phyloP scores from a whole-genome alignment of 2,113 vertebrate species.

The Indicator maculatus region DNA sequence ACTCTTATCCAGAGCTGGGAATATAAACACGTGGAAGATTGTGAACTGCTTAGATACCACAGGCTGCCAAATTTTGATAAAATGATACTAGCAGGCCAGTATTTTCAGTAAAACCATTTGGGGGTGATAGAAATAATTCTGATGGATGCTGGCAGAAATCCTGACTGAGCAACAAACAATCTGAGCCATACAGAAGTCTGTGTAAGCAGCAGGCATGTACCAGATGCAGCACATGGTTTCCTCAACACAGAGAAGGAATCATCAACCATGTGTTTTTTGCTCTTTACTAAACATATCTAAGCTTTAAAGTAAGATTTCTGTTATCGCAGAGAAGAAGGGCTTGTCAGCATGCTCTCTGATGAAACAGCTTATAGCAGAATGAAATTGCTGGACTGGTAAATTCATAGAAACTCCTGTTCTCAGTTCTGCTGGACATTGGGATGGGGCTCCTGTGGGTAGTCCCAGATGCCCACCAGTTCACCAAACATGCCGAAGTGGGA shows the following conservation, averaged over 20 bases:
- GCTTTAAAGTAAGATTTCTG: background rate
- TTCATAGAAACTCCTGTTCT: background rate
- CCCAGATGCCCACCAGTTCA: background rate
- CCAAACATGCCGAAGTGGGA: background rate
- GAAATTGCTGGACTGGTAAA: background rate
- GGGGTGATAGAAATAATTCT: background rate
- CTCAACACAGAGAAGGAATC: background rate
- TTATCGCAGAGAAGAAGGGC: background rate
- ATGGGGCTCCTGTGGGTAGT: background rate
- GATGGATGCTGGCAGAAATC: background rate
- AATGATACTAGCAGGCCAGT: background rate
- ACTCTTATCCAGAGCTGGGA: background rate
- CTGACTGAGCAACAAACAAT: background rate
- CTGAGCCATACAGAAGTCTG: rapidly evolving
- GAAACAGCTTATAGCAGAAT: background rate
- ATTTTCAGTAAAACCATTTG: background rate
- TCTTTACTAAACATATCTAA: background rate
- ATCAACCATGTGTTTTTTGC: background rate
- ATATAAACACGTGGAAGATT: background rate
- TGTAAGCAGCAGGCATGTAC: background rate
- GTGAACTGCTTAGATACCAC: background rate
- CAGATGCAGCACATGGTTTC: background rate
- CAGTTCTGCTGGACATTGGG: background rate
- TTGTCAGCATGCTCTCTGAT: background rate
- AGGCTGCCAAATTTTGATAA: background rate